Base-by-base conservation (phyloP, 2,888 invertebrate species). In the Hofmannophila pseudospretella region DNA sequence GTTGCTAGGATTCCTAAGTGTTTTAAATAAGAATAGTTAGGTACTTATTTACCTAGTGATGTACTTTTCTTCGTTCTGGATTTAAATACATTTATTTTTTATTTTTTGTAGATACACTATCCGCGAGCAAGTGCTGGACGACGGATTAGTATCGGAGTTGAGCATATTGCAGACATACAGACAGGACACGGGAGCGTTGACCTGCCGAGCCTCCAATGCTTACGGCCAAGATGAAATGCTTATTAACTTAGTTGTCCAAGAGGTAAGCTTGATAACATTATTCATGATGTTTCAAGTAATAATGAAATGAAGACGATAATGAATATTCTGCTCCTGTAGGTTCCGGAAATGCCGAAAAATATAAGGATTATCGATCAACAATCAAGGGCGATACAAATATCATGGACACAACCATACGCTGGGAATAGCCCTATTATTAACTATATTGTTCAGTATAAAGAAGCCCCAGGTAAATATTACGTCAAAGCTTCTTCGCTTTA, bases 151-250 rank as follows among this genome's bases (percentile, higher is more conserved):
- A 35, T 96, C 96, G 1, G 94, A 95, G 64, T 84, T 97, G 49
- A 93, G 94, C 47, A 93, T 97, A 49, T 89, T 93, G 42, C 93
- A 95, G 54, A 95, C 96, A 8, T 93, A 93, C 55, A 88, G 96
- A 41, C 94, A 94, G 64, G 97, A 97, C 79, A 95, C 96, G 0
- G 96, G 96, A 7, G 91, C 94, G 35, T 93, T 96, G 68, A 93
- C 94, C 34, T 97, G 97, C 71, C 90, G 93, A 44, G 96, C 96
- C 0, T 93, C 93, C 54, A 98, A 97, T 77, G 90, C 93, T 33
- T 97, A 95, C 65, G 98, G 97, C 5, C 93, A 94, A 54, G 97
- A 96, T 61, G 94, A 95, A 73, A 94, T 96, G 91, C 92, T 94
- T 35, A 94, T 96, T 69, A 94, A 96, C 66, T 89, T 97, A 42